Percentiles rank a stretch among this genome's conserved stretches.
Conservation (phyloP, 1,140 invertebrate genomes). For the Tyrophagus putrescentiae region DNA sequence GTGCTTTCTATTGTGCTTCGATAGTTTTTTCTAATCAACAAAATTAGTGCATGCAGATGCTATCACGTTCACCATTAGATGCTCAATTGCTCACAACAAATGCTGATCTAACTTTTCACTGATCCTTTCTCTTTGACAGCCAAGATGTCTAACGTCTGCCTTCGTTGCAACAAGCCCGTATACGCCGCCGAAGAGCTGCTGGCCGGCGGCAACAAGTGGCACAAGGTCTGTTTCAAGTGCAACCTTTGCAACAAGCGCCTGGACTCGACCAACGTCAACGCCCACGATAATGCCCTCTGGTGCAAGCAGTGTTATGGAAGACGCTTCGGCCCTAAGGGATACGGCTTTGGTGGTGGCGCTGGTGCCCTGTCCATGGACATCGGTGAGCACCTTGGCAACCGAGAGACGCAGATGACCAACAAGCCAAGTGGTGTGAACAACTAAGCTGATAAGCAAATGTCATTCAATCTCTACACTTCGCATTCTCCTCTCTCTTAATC, state of each 20-base stretch:
- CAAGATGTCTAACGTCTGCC: conserved; percentile 87
- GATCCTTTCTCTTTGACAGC: no score
- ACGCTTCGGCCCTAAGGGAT: conserved; percentile 39
- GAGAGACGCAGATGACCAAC: conserved; percentile 30
- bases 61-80: no score
- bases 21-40: no score
- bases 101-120: no score
- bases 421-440: conserved; percentile 3
- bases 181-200: conserved; percentile 96
- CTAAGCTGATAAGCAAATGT: no score
- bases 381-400: conserved; percentile 56
- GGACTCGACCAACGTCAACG: conserved; percentile 89
- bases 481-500: no score
- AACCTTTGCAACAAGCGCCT: conserved; percentile 89
- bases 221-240: conserved; percentile 99
- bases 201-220: conserved; percentile 92
- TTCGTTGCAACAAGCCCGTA: conserved; percentile 93
- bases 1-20: no score
- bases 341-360: neutral
- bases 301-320: conserved; percentile 94
- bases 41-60: no score
- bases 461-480: no score
- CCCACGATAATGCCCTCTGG: conserved; percentile 85
- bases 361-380: conserved; percentile 62
- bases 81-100: no score